phyloP scores from a whole-genome alignment of 2,113 vertebrate genomes.

The Erinaceus europaeus region DNA sequence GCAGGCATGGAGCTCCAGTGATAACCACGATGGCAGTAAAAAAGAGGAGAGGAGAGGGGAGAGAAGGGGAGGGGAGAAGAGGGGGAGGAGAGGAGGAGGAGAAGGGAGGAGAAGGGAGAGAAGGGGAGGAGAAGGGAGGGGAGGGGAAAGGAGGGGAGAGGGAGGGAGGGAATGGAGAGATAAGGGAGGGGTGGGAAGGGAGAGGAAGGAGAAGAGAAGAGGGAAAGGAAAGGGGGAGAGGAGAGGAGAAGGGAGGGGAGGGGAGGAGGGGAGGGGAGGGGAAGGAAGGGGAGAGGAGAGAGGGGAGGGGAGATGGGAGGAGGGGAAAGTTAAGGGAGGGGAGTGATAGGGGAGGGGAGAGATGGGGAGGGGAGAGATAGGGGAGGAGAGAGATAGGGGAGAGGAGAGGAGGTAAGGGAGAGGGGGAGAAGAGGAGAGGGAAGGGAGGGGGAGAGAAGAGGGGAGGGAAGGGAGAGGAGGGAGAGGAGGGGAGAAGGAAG shows the following conservation, averaged over 20 bases:
- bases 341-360: no score
- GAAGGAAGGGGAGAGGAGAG: no score
- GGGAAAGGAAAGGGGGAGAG: not conserved
- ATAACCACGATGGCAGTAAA: not conserved
- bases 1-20: not conserved
- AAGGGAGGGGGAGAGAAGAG: no score
- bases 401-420: no score
- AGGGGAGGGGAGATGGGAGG: not conserved
- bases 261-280: accelerated
- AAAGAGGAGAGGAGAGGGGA: not conserved
- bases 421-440: not conserved
- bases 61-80: not conserved
- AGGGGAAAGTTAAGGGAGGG: not conserved
- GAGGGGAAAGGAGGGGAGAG: not conserved
- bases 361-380: no score
- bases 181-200: no score
- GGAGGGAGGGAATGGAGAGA: no score
- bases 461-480: not conserved
- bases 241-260: not conserved
- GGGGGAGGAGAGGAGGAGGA: accelerated
- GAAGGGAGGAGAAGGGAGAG: accelerated
- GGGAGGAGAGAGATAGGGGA: no score
- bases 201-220: no score
- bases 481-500: no score
- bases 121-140: no score